phyloP scores from a whole-genome alignment of 2,113 vertebrate species.

The Epinephelus lanceolatus region DNA sequence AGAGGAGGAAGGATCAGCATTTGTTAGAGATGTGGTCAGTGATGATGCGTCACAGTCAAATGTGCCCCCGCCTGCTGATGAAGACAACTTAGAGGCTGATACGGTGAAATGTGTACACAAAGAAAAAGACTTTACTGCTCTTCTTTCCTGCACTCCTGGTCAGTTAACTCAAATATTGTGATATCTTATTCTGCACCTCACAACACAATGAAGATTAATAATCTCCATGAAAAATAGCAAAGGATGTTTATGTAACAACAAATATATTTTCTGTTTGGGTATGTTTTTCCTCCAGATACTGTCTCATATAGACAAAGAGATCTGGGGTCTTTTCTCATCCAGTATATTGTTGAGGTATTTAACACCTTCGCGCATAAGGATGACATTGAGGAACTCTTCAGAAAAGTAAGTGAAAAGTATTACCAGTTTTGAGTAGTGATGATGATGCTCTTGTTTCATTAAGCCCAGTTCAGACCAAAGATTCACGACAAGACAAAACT shows the following conservation, averaged over 20 bases:
- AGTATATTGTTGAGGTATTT: slow-evolving; percentile 74
- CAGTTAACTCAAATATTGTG: slow-evolving; percentile 9
- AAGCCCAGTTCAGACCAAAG: too few species aligned
- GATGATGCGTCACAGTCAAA: not conserved
- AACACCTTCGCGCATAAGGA: slow-evolving; percentile 60
- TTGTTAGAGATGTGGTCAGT: slow-evolving; percentile 22
- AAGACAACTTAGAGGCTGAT: slow-evolving; percentile 55
- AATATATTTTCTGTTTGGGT: slow-evolving; percentile 4
- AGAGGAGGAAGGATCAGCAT: slow-evolving; percentile 51
- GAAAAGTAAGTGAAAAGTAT: slow-evolving; percentile 74
- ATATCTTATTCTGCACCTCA: not conserved
- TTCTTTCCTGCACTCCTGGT: slow-evolving; percentile 88
- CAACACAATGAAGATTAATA: not conserved
- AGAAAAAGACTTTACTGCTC: slow-evolving; percentile 89
- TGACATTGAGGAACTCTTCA: slow-evolving; percentile 85
- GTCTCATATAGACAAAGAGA: slow-evolving; percentile 70
- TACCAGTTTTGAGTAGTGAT: not conserved
- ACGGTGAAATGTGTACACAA: slow-evolving; percentile 50
- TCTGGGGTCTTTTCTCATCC: slow-evolving; percentile 81
- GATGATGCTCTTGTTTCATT: not conserved
- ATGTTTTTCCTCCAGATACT: slow-evolving; percentile 77
- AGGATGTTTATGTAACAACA: not conserved
- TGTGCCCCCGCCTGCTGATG: not conserved
- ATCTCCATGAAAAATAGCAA: not conserved
- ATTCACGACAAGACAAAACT: too few species aligned